Evolutionary conservation across 2,888 invertebrate genomes (phyloP).

Genomic region (Parasteatoda lunata): DNA sequence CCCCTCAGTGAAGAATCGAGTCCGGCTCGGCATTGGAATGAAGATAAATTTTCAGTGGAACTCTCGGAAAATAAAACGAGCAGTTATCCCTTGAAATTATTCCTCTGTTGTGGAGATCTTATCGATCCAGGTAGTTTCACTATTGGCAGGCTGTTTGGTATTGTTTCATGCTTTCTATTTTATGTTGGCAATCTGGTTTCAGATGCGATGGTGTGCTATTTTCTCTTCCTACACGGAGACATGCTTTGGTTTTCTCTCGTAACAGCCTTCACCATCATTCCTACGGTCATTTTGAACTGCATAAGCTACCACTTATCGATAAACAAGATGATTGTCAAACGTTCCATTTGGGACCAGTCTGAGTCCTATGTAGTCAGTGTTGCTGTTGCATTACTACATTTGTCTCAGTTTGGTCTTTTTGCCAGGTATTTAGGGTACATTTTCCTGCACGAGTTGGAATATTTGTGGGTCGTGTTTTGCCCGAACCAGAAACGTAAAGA

Average conservation of each 20-base stretch:
- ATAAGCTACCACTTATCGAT: conserved; percentile 60
- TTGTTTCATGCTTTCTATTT: conserved; percentile 40
- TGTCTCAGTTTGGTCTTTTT: conserved; percentile 56
- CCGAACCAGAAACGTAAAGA: conserved; percentile 41
- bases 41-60: conserved; percentile 50
- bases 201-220: conserved; percentile 49
- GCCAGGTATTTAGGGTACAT: conserved; percentile 58
- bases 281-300: conserved; percentile 54
- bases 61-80: conserved; percentile 29
- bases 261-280: conserved; percentile 50
- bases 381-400: conserved; percentile 47
- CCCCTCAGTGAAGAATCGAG: conserved; percentile 60
- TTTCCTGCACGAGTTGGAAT: conserved; percentile 52
- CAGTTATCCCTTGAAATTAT: conserved; percentile 26
- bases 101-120: conserved; percentile 54
- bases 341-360: conserved; percentile 52
- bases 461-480: conserved; percentile 61
- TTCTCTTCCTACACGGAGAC: conserved; percentile 49
- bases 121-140: conserved; percentile 46
- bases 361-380: conserved; percentile 33
- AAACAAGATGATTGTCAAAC: conserved; percentile 56
- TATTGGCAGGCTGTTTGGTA: conserved; percentile 28
- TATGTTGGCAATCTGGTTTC: conserved; percentile 47
- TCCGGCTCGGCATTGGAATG: conserved; percentile 42
- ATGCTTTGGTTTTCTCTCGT: conserved; percentile 54